A percentile compares a stretch with the other conserved stretches of the same genome.
Conservation (phyloP, 2,888 invertebrate genomes). For the Euphydryas editha region DNA sequence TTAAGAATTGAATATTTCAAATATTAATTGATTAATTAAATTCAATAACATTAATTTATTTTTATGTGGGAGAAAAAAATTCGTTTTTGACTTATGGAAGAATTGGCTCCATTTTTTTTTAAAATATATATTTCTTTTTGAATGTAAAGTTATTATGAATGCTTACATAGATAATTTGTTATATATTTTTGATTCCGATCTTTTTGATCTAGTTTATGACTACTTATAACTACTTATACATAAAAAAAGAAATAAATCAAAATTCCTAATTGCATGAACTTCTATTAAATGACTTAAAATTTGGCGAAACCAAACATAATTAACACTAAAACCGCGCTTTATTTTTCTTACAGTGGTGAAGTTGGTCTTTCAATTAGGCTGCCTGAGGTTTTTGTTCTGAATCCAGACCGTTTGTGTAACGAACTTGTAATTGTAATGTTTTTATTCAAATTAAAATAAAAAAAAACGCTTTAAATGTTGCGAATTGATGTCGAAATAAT, state of each 20-base stretch:
- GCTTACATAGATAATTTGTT: too few relatives aligned
- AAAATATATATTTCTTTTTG: too few relatives aligned
- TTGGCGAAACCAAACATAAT: slow-evolving; percentile 28
- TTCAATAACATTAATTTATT: too few relatives aligned
- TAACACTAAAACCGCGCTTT: slow-evolving; percentile 25
- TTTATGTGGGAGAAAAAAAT: too few relatives aligned
- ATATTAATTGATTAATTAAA: too few relatives aligned
- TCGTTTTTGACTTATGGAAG: too few relatives aligned
- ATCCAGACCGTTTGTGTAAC: slow-evolving; percentile 31
- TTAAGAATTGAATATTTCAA: too few relatives aligned
- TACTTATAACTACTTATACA: too few relatives aligned
- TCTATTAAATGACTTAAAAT: slow-evolving; percentile 17
- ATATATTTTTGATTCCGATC: too few relatives aligned
- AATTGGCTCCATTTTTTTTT: too few relatives aligned
- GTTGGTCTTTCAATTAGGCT: slow-evolving; percentile 38
- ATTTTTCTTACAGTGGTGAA: slow-evolving; percentile 33
- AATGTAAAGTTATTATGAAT: too few relatives aligned
- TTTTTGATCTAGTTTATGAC: too few relatives aligned
- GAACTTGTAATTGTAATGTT: slow-evolving; percentile 27
- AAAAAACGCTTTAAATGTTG: not conserved
- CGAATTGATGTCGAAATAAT: not conserved
- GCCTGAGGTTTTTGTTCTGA: slow-evolving; percentile 33
- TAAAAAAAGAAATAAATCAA: not conserved
- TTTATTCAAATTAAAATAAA: slow-evolving; percentile 1
- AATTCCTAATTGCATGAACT: not conserved